These are phyloP conservation scores for Tauraco erythrolophus DNA, from an alignment of 2,113 vertebrate species.

Conservation along the genomic window DNA sequence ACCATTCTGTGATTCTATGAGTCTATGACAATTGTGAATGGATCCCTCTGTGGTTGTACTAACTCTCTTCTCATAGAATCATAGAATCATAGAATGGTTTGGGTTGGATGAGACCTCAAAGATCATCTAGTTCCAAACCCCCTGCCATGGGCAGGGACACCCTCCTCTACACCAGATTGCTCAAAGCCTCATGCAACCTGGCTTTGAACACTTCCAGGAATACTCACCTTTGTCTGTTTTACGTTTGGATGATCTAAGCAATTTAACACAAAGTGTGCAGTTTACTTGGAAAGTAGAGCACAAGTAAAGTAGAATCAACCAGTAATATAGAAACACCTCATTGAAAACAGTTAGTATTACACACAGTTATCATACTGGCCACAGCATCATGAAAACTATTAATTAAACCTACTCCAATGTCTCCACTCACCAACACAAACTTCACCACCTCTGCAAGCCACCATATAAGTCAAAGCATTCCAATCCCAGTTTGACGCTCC, in stretches of 20 bases:
- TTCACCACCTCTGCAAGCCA: not conserved
- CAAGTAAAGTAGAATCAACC: not conserved
- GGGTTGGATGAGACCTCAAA: too few species aligned
- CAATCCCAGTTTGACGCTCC: not conserved
- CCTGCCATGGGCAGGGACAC: too few species aligned
- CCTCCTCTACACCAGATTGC: too few species aligned
- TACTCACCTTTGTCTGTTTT: not conserved
- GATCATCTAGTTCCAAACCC: too few species aligned
- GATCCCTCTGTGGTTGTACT: not conserved
- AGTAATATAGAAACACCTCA: not conserved
- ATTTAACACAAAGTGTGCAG: not conserved
- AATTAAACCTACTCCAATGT: not conserved
- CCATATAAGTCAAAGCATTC: not conserved
- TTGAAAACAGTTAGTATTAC: not conserved
- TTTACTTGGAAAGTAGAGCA: not conserved
- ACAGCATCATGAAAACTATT: not conserved
- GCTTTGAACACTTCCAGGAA: too few species aligned
- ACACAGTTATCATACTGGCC: not conserved
- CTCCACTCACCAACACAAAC: not conserved
- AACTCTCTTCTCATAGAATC: too few species aligned
- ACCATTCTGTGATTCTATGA: too few species aligned
- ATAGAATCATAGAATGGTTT: too few species aligned
- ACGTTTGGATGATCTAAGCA: not conserved
- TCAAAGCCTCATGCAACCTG: too few species aligned
- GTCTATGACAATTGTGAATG: too few species aligned